Evolutionary conservation across 30 jellyfish, hydroid and myxozoan species (phyloP).

Genomic region (Haliclystus octoradiatus): DNA sequence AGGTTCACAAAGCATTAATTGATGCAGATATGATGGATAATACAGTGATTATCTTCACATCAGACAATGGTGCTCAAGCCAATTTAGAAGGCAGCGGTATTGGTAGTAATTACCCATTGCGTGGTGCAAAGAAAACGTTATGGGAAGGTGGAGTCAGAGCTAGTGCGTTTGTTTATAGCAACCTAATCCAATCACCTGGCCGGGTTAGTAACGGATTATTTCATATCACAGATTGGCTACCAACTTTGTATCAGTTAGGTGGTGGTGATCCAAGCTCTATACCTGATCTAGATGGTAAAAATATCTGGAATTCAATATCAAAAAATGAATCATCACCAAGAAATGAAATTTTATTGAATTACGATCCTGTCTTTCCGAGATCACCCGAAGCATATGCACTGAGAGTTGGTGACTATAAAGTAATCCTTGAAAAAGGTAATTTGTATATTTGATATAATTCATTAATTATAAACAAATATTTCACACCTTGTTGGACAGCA

Average conservation of each 20-base stretch:
- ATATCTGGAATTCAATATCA: conserved; percentile 46
- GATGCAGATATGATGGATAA: conserved; percentile 72
- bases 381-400: conserved; percentile 81
- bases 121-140: conserved; percentile 82
- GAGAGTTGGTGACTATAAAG: conserved; percentile 66
- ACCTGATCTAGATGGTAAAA: conserved; percentile 49
- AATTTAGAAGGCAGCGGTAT: conserved; percentile 68
- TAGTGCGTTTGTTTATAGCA: conserved; percentile 25
- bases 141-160: conserved; percentile 78
- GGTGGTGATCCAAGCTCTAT: conserved; percentile 19
- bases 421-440: conserved; percentile 29
- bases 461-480: too few relatives aligned
- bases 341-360: conserved; percentile 52
- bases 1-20: conserved; percentile 20
- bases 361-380: conserved; percentile 54
- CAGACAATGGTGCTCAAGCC: conserved; percentile 96
- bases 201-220: conserved; percentile 20
- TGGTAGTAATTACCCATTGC: conserved; percentile 70
- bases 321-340: conserved; percentile 48
- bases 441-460: neutral
- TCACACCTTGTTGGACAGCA: too few relatives aligned
- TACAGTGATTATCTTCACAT: conserved; percentile 68
- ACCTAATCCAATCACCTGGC: neutral
- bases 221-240: conserved; percentile 39
- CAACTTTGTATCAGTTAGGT: conserved; percentile 8